Evolutionary conservation across 2,113 vertebrate genomes (phyloP).

Genomic region (Chionodraco myersi): DNA sequence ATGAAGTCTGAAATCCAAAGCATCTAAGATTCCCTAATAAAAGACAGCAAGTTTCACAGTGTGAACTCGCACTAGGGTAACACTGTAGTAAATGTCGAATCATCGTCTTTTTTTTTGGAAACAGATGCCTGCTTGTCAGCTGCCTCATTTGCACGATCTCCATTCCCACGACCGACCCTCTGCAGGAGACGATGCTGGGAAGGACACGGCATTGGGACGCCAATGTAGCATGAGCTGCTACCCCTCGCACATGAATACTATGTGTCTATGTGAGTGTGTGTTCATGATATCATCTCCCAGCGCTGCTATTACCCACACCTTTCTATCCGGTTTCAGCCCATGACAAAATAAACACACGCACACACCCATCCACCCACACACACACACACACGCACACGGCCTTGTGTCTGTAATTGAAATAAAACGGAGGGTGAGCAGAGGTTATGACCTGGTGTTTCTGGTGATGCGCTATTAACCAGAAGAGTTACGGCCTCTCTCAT

Average conservation of each 20-base stretch:
- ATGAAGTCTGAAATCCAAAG: too few species aligned
- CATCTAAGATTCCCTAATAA: too few species aligned
- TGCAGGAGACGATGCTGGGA: constrained; percentile 67
- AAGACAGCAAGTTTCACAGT: too few species aligned
- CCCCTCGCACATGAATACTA: constrained; percentile 11
- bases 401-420: constrained; percentile 82
- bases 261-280: constrained; percentile 17
- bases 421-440: constrained; percentile 73
- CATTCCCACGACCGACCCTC: constrained; percentile 81
- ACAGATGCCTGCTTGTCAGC: constrained; percentile 39
- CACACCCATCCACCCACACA: constrained; percentile 6
- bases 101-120: neutral
- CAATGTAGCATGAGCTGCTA: constrained; percentile 83
- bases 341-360: constrained; percentile 77
- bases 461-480: constrained; percentile 59
- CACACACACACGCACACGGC: neutral
- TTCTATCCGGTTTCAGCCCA: constrained; percentile 75
- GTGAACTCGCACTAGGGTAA: too few species aligned
- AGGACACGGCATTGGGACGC: constrained; percentile 68
- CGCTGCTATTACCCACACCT: constrained; percentile 73
- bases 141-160: constrained; percentile 49
- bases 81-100: too few species aligned
- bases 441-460: constrained; percentile 66
- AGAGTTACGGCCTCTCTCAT: constrained; percentile 28
- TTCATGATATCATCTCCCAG: constrained; percentile 67